phyloP scores from a whole-genome alignment of 2,113 vertebrate genomes.

The Eretmochelys imbricata region DNA sequence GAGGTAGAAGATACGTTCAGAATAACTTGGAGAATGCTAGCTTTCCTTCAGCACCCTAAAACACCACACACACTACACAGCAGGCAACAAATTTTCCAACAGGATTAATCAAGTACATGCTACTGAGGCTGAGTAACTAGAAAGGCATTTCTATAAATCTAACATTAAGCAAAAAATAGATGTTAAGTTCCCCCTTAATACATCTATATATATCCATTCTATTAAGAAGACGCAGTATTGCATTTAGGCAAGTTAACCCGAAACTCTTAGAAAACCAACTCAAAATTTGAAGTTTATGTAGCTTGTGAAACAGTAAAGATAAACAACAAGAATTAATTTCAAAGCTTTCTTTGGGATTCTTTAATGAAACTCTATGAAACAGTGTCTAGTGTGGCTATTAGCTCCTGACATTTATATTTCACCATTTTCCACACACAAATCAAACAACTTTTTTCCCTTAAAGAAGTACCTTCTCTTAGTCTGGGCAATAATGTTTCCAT shows the following conservation, averaged over 20 bases:
- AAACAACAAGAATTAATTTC: not conserved
- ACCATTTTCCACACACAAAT: not conserved
- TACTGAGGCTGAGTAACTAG: not conserved
- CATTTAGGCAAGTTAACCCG: not conserved
- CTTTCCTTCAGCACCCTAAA: not conserved
- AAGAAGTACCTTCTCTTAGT: not conserved
- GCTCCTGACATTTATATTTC: not conserved
- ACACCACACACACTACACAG: not conserved
- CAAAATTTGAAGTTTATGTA: not conserved
- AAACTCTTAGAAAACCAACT: not conserved
- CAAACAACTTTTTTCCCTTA: not conserved
- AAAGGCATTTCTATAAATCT: not conserved
- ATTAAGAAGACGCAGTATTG: not conserved
- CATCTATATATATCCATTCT: not conserved
- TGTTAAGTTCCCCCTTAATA: not conserved
- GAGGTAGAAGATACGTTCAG: not conserved
- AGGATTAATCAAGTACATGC: not conserved
- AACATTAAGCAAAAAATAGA: not conserved
- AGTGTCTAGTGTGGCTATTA: not conserved
- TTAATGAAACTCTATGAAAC: not conserved
- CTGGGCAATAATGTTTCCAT: not conserved
- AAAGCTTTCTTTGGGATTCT: not conserved
- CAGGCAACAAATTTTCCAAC: fast-evolving
- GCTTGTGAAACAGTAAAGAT: not conserved
- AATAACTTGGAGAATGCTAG: not conserved